phyloP scores from a whole-genome alignment of 2,797 vertebrate species.

The Lepilemur ruficaudatus region DNA sequence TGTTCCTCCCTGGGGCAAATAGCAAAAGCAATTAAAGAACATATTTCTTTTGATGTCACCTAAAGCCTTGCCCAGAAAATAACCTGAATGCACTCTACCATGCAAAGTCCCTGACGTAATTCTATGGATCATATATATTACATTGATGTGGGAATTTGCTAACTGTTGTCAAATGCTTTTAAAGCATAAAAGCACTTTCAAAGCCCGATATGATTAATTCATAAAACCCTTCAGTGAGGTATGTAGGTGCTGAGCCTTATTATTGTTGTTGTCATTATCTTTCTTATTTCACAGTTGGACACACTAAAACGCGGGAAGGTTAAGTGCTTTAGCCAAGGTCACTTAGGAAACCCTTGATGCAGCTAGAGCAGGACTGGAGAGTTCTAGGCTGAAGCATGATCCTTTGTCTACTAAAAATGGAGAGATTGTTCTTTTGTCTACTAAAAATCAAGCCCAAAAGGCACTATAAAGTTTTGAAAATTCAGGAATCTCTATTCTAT shows the following conservation, averaged over 20 bases:
- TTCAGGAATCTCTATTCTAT: background rate
- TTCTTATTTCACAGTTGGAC: constrained; percentile 49
- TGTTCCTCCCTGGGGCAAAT: background rate
- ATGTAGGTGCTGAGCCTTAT: background rate
- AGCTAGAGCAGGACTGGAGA: background rate
- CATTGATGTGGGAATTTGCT: background rate
- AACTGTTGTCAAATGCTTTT: background rate
- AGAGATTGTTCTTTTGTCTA: background rate
- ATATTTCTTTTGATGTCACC: background rate
- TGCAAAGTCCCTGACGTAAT: background rate
- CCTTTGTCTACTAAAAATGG: background rate
- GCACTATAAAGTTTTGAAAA: background rate
- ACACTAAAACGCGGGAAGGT: background rate
- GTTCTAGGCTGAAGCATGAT: fast-evolving
- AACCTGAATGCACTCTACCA: background rate
- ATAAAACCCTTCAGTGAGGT: background rate
- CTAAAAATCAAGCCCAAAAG: background rate
- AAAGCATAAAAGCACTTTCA: background rate
- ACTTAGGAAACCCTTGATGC: background rate
- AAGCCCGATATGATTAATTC: constrained; percentile 38
- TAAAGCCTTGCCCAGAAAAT: background rate
- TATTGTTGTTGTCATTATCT: constrained; percentile 5
- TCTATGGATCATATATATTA: background rate
- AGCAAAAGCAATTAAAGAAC: background rate
- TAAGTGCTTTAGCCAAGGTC: constrained; percentile 18